Conservation (phyloP, 1,140 invertebrate genomes). For the Steinernema khuongi region DNA sequence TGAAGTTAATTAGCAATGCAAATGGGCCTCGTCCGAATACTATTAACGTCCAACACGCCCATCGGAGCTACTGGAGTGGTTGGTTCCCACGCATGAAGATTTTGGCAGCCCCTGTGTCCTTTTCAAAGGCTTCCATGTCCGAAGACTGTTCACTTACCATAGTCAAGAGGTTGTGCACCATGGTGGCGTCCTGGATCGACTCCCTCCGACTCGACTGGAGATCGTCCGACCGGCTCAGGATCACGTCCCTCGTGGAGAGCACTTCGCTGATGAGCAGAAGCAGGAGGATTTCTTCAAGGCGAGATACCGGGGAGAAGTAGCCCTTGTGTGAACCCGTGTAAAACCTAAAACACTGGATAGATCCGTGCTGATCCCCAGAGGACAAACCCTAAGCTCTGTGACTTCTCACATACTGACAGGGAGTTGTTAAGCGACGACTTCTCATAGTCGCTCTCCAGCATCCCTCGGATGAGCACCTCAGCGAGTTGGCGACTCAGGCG, state of each 20-base stretch:
- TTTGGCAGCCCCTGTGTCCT: too few relatives aligned
- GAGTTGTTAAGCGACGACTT: constrained; percentile 12
- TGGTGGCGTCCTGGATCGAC: constrained; percentile 33
- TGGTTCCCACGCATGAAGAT: too few relatives aligned
- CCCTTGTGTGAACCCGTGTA: constrained; percentile 35
- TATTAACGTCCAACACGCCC: too few relatives aligned
- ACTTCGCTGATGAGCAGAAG: constrained; percentile 32
- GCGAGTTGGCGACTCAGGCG: constrained; percentile 26
- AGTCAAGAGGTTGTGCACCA: constrained; percentile 38
- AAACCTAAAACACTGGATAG: constrained; percentile 25
- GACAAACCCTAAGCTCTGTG: constrained; percentile 20
- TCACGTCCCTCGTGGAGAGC: constrained; percentile 26
- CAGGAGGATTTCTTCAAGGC: constrained; percentile 33
- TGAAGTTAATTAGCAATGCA: too few relatives aligned
- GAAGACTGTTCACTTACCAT: constrained; percentile 30
- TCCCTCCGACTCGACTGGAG: constrained; percentile 16
- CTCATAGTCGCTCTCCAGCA: constrained; percentile 12
- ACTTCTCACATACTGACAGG: not conserved
- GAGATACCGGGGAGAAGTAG: constrained; percentile 32
- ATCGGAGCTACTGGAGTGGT: too few relatives aligned
- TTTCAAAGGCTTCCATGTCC: too few relatives aligned
- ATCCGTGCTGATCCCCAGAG: not conserved
- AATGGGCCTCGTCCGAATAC: too few relatives aligned
- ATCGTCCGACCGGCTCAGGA: constrained; percentile 33
- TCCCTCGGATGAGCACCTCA: constrained; percentile 22